A percentile compares a stretch with the other conserved stretches of the same genome.
phyloP scores from a whole-genome alignment of 2,888 invertebrate genomes.

The Meliscaeva auricollis region DNA sequence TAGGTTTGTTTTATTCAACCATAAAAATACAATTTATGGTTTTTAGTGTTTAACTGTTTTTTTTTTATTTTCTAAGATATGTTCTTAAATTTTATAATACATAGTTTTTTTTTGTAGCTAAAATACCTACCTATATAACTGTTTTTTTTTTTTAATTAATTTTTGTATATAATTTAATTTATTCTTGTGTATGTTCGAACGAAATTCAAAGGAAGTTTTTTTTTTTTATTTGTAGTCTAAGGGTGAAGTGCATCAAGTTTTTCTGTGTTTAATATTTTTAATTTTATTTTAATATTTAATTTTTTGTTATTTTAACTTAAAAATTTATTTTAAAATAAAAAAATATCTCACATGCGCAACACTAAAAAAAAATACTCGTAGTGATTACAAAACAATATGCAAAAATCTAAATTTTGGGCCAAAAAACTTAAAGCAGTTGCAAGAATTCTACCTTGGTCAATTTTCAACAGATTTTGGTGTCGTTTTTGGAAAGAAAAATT shows the following conservation, averaged over 20 bases:
- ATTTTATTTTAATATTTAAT: not conserved
- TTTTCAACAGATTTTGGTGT: too few species aligned
- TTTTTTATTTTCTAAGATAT: conserved; percentile 58
- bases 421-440: too few species aligned
- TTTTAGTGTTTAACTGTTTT: conserved; percentile 39
- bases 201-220: conserved; percentile 54
- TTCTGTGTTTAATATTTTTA: not conserved
- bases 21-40: conserved; percentile 1
- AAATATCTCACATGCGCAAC: too few species aligned
- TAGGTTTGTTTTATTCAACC: conserved; percentile 43
- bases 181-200: conserved; percentile 43
- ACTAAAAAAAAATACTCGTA: too few species aligned
- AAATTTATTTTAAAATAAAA: too few species aligned
- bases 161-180: conserved; percentile 3
- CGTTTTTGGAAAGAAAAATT: too few species aligned
- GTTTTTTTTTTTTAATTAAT: conserved; percentile 4
- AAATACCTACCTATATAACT: conserved; percentile 16
- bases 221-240: conserved; percentile 9
- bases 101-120: conserved; percentile 54
- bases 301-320: not conserved
- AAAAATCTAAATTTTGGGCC: too few species aligned
- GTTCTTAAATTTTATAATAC: conserved; percentile 74
- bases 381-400: too few species aligned
- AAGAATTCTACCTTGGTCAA: too few species aligned
- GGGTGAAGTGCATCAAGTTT: conserved; percentile 8